A percentile compares a stretch with the other conserved stretches of the same genome.
Conservation (phyloP, 2,113 vertebrate species). For the Protomyctophum bolini region DNA sequence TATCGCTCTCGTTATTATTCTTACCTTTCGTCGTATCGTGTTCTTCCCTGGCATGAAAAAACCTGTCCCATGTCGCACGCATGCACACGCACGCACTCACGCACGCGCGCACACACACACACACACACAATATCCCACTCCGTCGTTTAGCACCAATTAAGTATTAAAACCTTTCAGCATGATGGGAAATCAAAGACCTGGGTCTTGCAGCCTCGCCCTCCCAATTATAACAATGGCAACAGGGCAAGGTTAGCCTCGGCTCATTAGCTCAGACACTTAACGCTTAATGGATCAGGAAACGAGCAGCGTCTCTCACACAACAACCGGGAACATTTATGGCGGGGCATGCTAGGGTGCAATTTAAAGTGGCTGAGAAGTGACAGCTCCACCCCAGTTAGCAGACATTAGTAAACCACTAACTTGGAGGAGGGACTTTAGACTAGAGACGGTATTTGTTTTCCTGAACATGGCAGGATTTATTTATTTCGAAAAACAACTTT, state of each 20-base stretch:
- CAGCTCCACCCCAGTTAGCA: neutral
- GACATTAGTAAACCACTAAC: neutral
- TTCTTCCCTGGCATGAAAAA: neutral
- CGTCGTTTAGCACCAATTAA: neutral
- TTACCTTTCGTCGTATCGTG: constrained; percentile 5
- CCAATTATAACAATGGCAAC: constrained; percentile 22
- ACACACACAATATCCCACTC: neutral
- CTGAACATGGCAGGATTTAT: neutral
- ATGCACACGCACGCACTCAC: neutral
- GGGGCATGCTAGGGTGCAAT: neutral
- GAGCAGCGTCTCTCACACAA: constrained; percentile 23
- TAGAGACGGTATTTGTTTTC: neutral
- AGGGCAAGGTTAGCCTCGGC: constrained; percentile 5
- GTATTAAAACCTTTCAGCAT: neutral
- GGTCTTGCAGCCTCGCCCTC: constrained; percentile 13
- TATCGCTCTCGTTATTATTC: neutral
- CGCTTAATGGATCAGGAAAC: constrained; percentile 49
- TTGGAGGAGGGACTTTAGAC: neutral
- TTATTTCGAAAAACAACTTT: neutral
- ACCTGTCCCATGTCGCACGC: neutral
- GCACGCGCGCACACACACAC: neutral
- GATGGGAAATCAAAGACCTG: constrained; percentile 23
- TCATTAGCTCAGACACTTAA: constrained; percentile 36
- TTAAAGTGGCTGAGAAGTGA: neutral
- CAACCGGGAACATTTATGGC: neutral